phyloP scores from a whole-genome alignment of 2,113 vertebrate genomes.

The Sialia sialis region DNA sequence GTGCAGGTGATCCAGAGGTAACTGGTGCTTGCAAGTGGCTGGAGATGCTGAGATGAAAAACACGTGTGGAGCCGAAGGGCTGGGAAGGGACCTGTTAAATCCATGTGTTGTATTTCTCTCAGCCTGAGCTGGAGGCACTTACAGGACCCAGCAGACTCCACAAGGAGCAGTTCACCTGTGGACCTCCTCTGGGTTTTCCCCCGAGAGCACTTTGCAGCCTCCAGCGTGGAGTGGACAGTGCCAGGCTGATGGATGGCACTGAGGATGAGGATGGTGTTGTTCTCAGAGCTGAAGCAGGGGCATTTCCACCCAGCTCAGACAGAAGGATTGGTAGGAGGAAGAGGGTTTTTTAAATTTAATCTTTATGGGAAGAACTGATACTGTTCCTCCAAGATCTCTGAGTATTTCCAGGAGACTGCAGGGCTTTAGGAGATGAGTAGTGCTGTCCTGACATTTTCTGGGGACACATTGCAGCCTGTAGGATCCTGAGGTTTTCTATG shows the following conservation, averaged over 20 bases:
- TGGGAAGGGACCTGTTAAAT: conserved; percentile 11
- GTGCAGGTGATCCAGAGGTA: neutral
- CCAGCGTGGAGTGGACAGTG: neutral
- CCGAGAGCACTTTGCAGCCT: neutral
- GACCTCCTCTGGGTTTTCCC: neutral
- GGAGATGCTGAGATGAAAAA: neutral
- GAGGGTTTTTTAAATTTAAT: neutral
- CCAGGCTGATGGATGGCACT: neutral
- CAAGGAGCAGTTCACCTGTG: neutral
- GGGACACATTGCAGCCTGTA: neutral
- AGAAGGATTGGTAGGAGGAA: neutral
- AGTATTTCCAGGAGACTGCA: neutral
- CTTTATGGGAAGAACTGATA: neutral
- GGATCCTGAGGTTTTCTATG: neutral
- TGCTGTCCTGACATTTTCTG: neutral
- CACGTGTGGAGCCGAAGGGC: neutral
- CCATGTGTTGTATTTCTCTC: neutral
- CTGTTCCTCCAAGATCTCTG: neutral
- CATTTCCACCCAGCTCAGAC: neutral
- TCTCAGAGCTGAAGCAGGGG: neutral
- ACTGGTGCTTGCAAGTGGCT: neutral
- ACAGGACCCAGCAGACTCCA: neutral
- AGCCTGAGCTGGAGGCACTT: neutral
- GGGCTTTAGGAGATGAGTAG: neutral
- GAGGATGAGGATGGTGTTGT: neutral